Percentiles rank a stretch among this genome's conserved stretches.
These are phyloP conservation scores for Turritopsis dohrnii DNA, from an alignment of 30 jellyfish, hydroid and myxozoan genomes.

Conservation along the genomic window DNA sequence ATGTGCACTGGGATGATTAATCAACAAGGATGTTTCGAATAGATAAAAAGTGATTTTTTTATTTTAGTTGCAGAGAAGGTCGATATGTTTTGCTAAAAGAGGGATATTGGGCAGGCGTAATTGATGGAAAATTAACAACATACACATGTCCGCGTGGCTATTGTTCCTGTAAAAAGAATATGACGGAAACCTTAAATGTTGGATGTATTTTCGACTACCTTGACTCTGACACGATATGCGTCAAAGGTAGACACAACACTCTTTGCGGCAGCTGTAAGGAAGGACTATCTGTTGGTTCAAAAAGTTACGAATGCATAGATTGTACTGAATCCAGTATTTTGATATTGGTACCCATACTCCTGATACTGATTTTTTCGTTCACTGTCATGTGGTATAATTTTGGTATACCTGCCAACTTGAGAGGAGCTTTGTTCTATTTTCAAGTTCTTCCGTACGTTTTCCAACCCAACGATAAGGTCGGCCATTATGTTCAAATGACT, in stretches of 20 bases:
- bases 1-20: too few relatives aligned
- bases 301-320: neutral
- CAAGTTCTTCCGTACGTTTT: neutral
- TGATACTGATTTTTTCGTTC: neutral
- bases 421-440: neutral
- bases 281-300: neutral
- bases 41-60: too few relatives aligned
- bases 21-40: too few relatives aligned
- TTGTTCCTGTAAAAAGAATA: neutral
- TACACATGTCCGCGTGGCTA: conserved; percentile 10
- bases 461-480: neutral
- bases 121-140: neutral
- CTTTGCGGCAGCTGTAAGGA: neutral
- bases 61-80: neutral
- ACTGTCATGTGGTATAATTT: neutral
- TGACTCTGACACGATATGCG: neutral
- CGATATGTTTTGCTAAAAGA: conserved; percentile 11
- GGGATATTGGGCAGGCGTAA: conserved; percentile 3
- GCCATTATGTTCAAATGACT: neutral
- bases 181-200: neutral
- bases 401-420: neutral
- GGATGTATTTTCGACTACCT: conserved; percentile 1
- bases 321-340: neutral
- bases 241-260: neutral
- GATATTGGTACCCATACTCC: neutral